phyloP scores from a whole-genome alignment of 2,888 invertebrate genomes.

The Stenodera caucasica region DNA sequence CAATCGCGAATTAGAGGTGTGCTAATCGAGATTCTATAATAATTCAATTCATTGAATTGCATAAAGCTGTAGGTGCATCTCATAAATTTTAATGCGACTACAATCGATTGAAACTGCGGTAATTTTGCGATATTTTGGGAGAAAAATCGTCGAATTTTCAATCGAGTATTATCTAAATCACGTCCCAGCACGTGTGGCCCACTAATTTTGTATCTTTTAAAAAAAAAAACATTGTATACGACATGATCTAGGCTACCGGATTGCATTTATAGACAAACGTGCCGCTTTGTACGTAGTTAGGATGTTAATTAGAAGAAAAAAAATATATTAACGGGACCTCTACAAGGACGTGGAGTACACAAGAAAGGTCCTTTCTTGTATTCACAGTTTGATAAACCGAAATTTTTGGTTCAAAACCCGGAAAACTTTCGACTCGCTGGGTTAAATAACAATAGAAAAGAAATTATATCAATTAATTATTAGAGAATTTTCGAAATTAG shows the following conservation, averaged over 20 bases:
- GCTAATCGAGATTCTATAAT: too few relatives aligned
- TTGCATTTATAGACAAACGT: slow-evolving; percentile 20
- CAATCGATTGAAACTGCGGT: background rate
- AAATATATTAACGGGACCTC: background rate
- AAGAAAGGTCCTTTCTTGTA: background rate
- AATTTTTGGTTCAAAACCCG: too few relatives aligned
- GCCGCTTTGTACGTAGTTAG: slow-evolving; percentile 12
- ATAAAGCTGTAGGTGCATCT: background rate
- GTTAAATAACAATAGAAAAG: too few relatives aligned
- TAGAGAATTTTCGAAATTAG: too few relatives aligned
- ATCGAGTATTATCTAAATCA: background rate
- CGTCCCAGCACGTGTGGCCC: slow-evolving; percentile 7
- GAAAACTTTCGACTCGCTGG: too few relatives aligned
- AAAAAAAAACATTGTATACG: background rate
- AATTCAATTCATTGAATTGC: background rate
- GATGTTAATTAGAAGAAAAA: background rate
- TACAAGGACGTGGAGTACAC: background rate
- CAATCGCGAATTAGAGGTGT: too few relatives aligned
- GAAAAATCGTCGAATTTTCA: background rate
- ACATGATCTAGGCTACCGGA: slow-evolving; percentile 23
- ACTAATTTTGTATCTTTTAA: slow-evolving; percentile 1
- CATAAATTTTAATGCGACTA: slow-evolving; percentile 1
- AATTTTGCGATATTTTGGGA: too few relatives aligned
- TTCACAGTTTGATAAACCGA: too few relatives aligned
- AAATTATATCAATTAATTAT: too few relatives aligned